These are phyloP conservation scores for Ophthalmolycus amberensis DNA, from an alignment of 2,113 vertebrate species.

Conservation along the genomic window DNA sequence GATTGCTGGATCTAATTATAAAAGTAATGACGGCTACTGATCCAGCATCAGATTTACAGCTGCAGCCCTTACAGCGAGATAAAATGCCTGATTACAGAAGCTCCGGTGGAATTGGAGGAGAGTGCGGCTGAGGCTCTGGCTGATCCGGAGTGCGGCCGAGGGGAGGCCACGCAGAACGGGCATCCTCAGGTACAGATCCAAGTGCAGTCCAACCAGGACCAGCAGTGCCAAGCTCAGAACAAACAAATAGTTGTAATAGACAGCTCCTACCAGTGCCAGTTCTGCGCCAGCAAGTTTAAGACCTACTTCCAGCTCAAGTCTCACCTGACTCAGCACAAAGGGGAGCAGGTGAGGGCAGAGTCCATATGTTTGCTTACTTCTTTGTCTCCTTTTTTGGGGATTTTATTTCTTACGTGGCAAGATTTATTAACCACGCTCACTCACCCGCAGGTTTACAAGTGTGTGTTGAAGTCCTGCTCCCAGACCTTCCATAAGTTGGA, in stretches of 20 bases:
- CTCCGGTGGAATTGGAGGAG: slow-evolving; percentile 59
- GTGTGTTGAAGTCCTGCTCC: slow-evolving; percentile 93
- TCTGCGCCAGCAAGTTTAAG: slow-evolving; percentile 93
- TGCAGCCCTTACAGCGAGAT: not conserved
- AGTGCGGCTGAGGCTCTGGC: slow-evolving; percentile 64
- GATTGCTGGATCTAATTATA: not conserved
- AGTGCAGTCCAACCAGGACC: slow-evolving; percentile 72
- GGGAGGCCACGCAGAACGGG: slow-evolving; percentile 35
- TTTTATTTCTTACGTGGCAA: not conserved
- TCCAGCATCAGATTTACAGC: not conserved
- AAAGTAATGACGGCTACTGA: not conserved
- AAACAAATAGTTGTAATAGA: slow-evolving; percentile 93
- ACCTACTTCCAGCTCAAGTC: slow-evolving; percentile 99
- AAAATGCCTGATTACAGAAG: slow-evolving; percentile 34
- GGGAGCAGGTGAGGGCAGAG: slow-evolving; percentile 89
- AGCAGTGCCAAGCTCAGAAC: slow-evolving; percentile 77
- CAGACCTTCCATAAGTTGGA: slow-evolving; percentile 97
- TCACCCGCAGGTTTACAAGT: slow-evolving; percentile 92
- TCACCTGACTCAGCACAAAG: slow-evolving; percentile 98
- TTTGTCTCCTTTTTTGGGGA: not conserved
- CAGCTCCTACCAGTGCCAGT: slow-evolving; percentile 99
- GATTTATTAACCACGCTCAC: not conserved
- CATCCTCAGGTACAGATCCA: slow-evolving; percentile 43
- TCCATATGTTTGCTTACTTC: not conserved
- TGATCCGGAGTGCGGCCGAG: slow-evolving; percentile 25